Conservation (phyloP, 2,797 vertebrate species). For the Corythornis leucogaster region DNA sequence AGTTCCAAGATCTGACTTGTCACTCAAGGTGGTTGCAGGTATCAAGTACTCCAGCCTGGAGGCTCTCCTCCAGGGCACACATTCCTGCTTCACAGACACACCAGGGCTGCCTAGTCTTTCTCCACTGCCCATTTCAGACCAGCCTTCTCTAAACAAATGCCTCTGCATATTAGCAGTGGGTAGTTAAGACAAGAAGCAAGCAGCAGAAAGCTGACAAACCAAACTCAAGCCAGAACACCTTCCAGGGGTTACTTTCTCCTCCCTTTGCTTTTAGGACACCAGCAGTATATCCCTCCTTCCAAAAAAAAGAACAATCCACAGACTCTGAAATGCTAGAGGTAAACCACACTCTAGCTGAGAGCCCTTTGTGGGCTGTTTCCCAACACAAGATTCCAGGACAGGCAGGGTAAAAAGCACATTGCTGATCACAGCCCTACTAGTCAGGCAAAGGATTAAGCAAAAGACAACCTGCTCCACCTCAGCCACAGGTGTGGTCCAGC, state of each 20-base stretch:
- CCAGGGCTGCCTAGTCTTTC: neutral
- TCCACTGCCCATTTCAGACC: neutral
- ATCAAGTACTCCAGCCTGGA: neutral
- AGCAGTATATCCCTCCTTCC: neutral
- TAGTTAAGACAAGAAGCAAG: neutral
- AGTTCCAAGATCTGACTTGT: neutral
- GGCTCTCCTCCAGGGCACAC: neutral
- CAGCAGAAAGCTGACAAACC: neutral
- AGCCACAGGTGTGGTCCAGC: neutral
- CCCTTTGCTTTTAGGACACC: neutral
- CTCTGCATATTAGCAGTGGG: neutral
- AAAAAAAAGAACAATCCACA: neutral
- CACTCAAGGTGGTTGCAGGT: neutral
- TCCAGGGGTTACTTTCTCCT: neutral
- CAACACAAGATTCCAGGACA: neutral
- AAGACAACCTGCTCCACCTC: neutral
- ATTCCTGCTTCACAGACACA: neutral
- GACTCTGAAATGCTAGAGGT: neutral
- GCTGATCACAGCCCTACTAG: neutral
- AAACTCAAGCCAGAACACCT: neutral
- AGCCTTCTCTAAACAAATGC: neutral
- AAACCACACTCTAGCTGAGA: neutral
- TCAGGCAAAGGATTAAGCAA: neutral
- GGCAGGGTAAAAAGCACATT: neutral
- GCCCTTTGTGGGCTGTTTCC: neutral